These are phyloP conservation scores for Capreolus pygargus DNA, from an alignment of 2,113 vertebrate species.

Conservation along the genomic window DNA sequence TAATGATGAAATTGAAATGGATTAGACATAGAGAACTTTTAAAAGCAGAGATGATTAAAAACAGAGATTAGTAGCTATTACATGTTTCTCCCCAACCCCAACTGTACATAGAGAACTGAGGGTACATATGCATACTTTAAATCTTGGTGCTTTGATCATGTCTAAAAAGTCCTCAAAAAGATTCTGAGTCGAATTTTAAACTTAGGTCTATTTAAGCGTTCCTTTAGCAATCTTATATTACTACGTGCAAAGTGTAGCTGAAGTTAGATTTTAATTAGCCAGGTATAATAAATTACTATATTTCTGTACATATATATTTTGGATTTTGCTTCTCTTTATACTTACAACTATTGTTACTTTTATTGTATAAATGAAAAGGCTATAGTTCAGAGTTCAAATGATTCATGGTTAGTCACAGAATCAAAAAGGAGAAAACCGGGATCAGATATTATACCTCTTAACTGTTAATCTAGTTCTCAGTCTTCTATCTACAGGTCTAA, in stretches of 20 bases:
- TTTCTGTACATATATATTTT: neutral
- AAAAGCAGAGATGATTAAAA: neutral
- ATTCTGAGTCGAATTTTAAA: neutral
- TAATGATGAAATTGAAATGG: neutral
- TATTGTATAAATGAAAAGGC: neutral
- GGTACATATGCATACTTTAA: neutral
- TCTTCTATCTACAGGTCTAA: neutral
- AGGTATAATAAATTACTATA: neutral
- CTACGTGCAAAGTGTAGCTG: neutral
- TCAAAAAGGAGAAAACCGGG: neutral
- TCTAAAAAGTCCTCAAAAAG: neutral
- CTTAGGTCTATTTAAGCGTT: neutral
- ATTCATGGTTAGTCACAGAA: neutral
- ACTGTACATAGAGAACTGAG: neutral
- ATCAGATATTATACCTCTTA: neutral
- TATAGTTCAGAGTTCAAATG: neutral
- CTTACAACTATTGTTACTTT: neutral
- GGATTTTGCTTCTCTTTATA: neutral
- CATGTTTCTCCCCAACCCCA: neutral
- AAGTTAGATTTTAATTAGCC: neutral
- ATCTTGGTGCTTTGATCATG: neutral
- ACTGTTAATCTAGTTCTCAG: neutral
- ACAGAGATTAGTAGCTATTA: neutral
- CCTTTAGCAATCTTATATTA: neutral
- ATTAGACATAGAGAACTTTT: slow-evolving; percentile 6